Percentiles rank a stretch among this genome's conserved stretches.
Conservation (phyloP, 2,113 vertebrate species). For the Scalopus aquaticus region DNA sequence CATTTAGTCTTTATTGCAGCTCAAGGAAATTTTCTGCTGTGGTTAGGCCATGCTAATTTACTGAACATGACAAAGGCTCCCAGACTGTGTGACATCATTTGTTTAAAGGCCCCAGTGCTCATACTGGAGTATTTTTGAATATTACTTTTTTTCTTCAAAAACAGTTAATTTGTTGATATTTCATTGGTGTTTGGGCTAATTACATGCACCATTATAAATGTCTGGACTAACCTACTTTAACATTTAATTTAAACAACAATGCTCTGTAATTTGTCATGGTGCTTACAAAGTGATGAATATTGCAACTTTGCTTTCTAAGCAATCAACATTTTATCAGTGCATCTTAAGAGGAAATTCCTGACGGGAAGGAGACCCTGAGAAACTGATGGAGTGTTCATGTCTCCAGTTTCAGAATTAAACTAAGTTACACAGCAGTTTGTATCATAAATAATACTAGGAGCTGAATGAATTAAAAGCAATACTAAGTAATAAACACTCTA, state of each 20-base stretch:
- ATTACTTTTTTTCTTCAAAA: slow-evolving; percentile 78
- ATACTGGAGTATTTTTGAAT: slow-evolving; percentile 80
- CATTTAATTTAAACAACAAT: slow-evolving; percentile 80
- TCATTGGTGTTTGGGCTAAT: slow-evolving; percentile 77
- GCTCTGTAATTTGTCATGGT: slow-evolving; percentile 71
- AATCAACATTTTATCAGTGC: slow-evolving; percentile 66
- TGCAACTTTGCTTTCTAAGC: slow-evolving; percentile 71
- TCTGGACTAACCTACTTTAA: slow-evolving; percentile 75
- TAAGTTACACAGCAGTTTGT: not conserved
- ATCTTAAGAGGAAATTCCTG: slow-evolving; percentile 59
- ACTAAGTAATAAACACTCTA: slow-evolving; percentile 47
- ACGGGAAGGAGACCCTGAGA: not conserved
- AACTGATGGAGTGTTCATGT: not conserved
- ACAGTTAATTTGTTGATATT: slow-evolving; percentile 79
- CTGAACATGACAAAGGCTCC: slow-evolving; percentile 88
- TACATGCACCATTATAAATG: slow-evolving; percentile 76
- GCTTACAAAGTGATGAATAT: slow-evolving; percentile 75
- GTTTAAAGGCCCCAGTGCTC: slow-evolving; percentile 74
- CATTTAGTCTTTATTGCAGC: slow-evolving; percentile 94
- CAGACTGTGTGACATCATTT: slow-evolving; percentile 85
- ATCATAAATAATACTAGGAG: slow-evolving; percentile 25
- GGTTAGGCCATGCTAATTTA: slow-evolving; percentile 89
- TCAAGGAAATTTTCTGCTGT: slow-evolving; percentile 90
- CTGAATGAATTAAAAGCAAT: not conserved
- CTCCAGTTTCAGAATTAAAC: not conserved